Conservation (phyloP, 2,888 invertebrate genomes). For the Meteorus cinctellus region DNA sequence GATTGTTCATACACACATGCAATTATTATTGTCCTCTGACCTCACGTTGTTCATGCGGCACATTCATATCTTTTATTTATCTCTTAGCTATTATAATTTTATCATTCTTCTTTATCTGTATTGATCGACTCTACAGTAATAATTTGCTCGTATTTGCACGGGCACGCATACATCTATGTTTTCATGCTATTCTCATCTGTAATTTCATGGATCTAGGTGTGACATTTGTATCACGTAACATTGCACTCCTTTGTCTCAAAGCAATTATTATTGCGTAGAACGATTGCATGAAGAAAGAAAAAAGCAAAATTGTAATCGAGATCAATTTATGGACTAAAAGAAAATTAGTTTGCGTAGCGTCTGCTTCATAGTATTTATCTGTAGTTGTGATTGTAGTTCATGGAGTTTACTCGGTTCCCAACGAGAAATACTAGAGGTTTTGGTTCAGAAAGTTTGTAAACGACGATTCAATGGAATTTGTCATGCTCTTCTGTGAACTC, state of each 20-base stretch:
- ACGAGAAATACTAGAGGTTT: background rate
- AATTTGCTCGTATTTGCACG: background rate
- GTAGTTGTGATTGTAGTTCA: background rate
- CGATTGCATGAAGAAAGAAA: too few species aligned
- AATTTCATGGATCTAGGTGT: slow-evolving; percentile 3
- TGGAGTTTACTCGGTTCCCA: background rate
- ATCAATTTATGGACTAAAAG: too few species aligned
- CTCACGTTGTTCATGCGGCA: background rate
- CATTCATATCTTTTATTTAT: background rate
- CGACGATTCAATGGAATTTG: slow-evolving; percentile 15
- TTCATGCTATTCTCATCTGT: background rate
- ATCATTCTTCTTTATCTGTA: background rate
- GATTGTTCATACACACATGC: background rate
- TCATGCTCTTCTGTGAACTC: slow-evolving; percentile 2
- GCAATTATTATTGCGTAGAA: too few species aligned
- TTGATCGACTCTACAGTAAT: background rate
- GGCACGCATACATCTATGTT: background rate
- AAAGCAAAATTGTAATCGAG: too few species aligned
- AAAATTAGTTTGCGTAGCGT: too few species aligned
- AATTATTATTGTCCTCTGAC: slow-evolving; percentile 6
- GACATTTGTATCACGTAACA: background rate
- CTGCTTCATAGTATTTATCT: background rate
- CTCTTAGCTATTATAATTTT: background rate
- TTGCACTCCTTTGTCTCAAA: too few species aligned
- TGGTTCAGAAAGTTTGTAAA: background rate